Evolutionary conservation across 2,888 invertebrate genomes (phyloP).

Genomic region (Dynastes grantii): DNA sequence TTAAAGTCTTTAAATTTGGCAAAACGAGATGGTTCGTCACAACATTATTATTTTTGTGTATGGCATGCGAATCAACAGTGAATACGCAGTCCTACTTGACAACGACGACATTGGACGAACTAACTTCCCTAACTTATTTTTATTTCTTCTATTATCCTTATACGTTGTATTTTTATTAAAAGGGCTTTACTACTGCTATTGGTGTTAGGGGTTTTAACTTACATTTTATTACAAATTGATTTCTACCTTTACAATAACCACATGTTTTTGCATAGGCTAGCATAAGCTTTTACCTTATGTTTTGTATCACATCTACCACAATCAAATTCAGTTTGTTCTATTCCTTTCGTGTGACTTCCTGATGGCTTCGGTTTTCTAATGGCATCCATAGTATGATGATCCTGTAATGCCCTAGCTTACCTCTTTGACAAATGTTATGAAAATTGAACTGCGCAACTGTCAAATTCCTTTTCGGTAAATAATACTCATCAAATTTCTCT

Average conservation of each 20-base stretch:
- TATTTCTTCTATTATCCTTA: too few relatives aligned
- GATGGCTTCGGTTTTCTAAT: background rate
- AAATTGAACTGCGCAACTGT: background rate
- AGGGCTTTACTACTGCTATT: background rate
- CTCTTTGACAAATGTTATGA: slow-evolving; percentile 9
- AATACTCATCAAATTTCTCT: background rate
- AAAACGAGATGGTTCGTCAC: too few relatives aligned
- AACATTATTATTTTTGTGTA: too few relatives aligned
- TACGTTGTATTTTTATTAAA: too few relatives aligned
- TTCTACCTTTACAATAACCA: background rate
- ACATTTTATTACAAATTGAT: slow-evolving; percentile 18
- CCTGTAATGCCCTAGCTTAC: background rate
- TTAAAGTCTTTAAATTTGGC: too few relatives aligned
- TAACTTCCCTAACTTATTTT: too few relatives aligned
- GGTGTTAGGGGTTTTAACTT: background rate
- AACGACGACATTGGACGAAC: too few relatives aligned
- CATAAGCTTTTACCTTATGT: background rate
- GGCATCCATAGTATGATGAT: background rate
- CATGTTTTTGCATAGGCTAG: background rate
- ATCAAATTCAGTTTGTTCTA: background rate
- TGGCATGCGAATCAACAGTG: too few relatives aligned
- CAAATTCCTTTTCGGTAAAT: slow-evolving; percentile 9
- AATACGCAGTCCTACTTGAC: too few relatives aligned
- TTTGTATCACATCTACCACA: background rate
- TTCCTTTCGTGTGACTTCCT: background rate